Percentiles rank a stretch among this genome's conserved stretches.
These are phyloP conservation scores for Limnodromus scolopaceus DNA, from an alignment of 2,797 vertebrate species.

Conservation along the genomic window DNA sequence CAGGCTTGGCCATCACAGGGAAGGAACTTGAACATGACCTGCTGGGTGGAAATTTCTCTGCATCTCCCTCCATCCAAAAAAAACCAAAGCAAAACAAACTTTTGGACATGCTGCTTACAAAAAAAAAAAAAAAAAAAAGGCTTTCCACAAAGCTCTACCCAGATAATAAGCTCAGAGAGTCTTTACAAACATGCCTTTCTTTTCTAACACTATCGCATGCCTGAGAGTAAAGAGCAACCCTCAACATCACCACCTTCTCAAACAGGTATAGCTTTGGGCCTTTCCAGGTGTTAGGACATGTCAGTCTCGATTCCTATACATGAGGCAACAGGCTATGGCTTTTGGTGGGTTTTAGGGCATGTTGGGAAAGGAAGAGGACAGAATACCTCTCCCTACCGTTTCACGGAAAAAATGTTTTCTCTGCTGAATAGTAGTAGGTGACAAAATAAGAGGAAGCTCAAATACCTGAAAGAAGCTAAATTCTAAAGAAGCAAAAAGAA, in stretches of 20 bases:
- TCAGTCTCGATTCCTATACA: not conserved
- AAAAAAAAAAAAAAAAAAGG: not conserved
- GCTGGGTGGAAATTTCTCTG: not conserved
- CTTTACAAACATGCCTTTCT: not conserved
- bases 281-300: not conserved
- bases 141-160: not conserved
- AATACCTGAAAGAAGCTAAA: not conserved
- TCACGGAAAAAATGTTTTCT: not conserved
- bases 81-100: not conserved
- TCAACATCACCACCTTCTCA: not conserved
- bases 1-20: not conserved
- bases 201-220: not conserved
- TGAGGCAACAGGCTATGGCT: not conserved
- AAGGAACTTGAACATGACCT: not conserved
- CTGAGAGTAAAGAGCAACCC: not conserved
- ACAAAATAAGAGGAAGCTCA: not conserved
- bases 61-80: not conserved
- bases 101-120: not conserved
- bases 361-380: not conserved
- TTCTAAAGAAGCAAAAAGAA: not conserved
- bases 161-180: not conserved
- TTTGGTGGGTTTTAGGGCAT: not conserved
- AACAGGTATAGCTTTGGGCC: not conserved
- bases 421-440: not conserved
- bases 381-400: not conserved